These are phyloP conservation scores for Fregetta grallaria DNA, from an alignment of 2,113 vertebrate genomes.

Conservation along the genomic window DNA sequence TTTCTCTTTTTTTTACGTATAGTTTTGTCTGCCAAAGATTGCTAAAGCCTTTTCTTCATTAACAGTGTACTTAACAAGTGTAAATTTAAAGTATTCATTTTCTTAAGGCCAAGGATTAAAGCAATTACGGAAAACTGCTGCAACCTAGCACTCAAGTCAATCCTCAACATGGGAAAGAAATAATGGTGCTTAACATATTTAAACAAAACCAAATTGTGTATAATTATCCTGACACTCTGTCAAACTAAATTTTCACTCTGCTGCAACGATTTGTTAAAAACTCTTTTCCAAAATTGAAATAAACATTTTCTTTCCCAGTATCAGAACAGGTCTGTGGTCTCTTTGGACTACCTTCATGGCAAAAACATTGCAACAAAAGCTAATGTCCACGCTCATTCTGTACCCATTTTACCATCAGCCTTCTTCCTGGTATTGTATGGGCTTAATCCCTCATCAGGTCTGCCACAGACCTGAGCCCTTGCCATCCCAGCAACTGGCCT, in stretches of 20 bases:
- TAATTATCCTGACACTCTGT: slow-evolving; percentile 22
- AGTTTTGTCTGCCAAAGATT: slow-evolving; percentile 48
- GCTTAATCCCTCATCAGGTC: background rate
- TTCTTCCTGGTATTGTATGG: rapidly evolving
- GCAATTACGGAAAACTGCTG: slow-evolving; percentile 34
- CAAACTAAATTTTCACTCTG: background rate
- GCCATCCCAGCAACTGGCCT: background rate
- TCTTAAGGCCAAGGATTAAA: slow-evolving; percentile 54
- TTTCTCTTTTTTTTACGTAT: background rate
- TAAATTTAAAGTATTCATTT: slow-evolving; percentile 67
- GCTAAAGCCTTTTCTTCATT: slow-evolving; percentile 62
- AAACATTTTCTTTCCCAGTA: background rate
- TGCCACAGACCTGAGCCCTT: background rate
- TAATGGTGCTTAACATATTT: slow-evolving; percentile 26
- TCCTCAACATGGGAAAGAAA: slow-evolving; percentile 24
- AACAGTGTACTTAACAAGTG: slow-evolving; percentile 60
- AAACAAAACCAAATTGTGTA: slow-evolving; percentile 34
- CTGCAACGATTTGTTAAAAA: background rate
- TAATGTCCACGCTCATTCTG: background rate
- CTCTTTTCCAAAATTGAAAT: background rate
- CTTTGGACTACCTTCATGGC: background rate
- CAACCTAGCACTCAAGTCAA: slow-evolving; percentile 34
- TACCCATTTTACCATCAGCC: background rate
- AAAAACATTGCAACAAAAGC: background rate
- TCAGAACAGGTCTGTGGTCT: background rate